Base-by-base conservation (phyloP, 1,140 invertebrate genomes). In the Tribolium castaneum region DNA sequence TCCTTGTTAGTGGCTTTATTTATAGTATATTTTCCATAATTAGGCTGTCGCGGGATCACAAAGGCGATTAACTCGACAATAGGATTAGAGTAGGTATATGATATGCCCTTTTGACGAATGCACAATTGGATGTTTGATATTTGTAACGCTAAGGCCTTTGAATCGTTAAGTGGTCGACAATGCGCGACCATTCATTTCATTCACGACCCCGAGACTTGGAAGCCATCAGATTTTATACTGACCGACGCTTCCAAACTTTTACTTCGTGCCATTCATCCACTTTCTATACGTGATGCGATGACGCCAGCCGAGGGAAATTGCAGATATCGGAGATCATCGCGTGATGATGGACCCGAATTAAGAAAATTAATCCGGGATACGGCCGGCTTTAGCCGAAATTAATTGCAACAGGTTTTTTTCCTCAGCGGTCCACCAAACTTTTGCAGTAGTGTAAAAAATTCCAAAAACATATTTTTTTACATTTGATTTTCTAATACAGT, bases 1-100 rank as follows among this genome's bases (percentile, higher is more conserved):
- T 35, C 35, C 51, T 75, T 39, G 73, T 75, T 75, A 75, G 75
- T 13, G 4, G 39, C 16, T 19, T 79, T 81, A 77, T 79, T 81
- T 79, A 79, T 77, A 74, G 80, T 9, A 70, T 72, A 78, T 79
- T 81, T 79, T 79, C 77, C 77, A 75, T 81, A 81, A 81, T 81
- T 81, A 81, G 78, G 45, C 75, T 70, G 80, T 76, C 76, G 56
- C 73, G 45, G 34, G 76, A 45, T 70, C 25, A 81, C 76, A 79
- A 80, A 79, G 39, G 78, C 75, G 34, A 72, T 81, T 81, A 80
- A 77, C 66, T 56, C 14, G 7, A 81, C 78, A 81, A 81, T 81
- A 75, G 80, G 70, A 81, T 80, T 71, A 76, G 14, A 78, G 74
- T 78, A 70, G 79, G 50, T 59, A 19, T 19, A 70, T 73, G 78